Conservation (phyloP, 2,113 vertebrate genomes). For the Neofelis nebulosa region DNA sequence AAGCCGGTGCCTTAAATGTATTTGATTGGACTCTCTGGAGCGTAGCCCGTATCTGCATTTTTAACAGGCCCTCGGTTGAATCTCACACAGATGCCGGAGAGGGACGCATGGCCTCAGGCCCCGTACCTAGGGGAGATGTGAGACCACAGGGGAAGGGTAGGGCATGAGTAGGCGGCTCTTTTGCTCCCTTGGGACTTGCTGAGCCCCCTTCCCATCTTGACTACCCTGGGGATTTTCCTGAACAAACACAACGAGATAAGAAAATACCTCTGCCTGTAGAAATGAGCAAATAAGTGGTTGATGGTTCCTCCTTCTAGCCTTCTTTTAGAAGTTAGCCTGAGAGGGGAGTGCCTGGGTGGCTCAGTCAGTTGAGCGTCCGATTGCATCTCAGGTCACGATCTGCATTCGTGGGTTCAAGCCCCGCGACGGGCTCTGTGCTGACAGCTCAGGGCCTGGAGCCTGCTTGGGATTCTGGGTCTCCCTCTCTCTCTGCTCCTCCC, state of each 20-base stretch:
- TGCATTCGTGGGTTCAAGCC: too few species aligned
- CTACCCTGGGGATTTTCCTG: background rate
- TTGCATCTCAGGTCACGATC: too few species aligned
- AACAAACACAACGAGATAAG: background rate
- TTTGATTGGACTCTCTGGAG: background rate
- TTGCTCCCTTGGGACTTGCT: background rate
- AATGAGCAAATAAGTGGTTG: background rate
- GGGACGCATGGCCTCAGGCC: background rate
- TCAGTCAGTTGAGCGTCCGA: too few species aligned
- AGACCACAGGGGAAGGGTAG: background rate
- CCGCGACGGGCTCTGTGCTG: too few species aligned
- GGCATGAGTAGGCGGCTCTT: background rate
- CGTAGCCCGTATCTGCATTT: background rate
- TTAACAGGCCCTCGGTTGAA: background rate
- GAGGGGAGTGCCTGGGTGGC: too few species aligned
- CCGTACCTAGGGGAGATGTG: accelerated
- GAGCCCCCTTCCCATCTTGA: background rate
- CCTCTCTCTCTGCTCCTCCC: too few species aligned
- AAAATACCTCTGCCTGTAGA: background rate
- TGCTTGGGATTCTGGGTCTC: too few species aligned
- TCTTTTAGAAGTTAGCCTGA: background rate
- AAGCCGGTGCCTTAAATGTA: background rate
- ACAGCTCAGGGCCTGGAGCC: too few species aligned
- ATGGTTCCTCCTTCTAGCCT: background rate
- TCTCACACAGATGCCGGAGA: background rate